Base-by-base conservation (phyloP, 2,113 vertebrate species). In the Crocuta crocuta region DNA sequence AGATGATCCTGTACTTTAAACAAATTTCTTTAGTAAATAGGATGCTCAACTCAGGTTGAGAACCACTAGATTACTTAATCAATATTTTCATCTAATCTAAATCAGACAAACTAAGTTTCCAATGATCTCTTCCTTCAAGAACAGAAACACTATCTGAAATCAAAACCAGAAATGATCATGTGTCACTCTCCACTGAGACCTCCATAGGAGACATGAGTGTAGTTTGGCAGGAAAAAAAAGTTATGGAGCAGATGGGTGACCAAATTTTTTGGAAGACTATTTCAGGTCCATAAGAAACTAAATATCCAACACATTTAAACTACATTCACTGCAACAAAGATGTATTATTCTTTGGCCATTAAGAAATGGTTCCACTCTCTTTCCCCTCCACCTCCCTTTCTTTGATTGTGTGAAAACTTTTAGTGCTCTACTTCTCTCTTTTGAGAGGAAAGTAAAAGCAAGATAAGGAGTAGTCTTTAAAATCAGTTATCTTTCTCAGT, bases 311-410 rank as follows among this genome's bases (percentile, higher is more conserved):
- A 70, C 10, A 4, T 48, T 94, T 68, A 82, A 94, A 48, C 23
- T 90, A 91, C n/a, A 70, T 71, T 96, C 87, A 19, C 10, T 79
- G 21, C 2, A 88, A 94, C 31, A 88, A 68, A 90, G 28, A 76
- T 2, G 10, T 31, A 68, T 68, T 96, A 39, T 76, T 91, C 28
- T 79, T 43, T 70, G 61, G 23, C 12, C 91, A 55, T 50, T 79
- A 88, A 55, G 82, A 96, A 45, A 63, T 13, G 0, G 1, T 71
- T 94, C 74, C 31, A 91, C 28, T 70, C 53, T 39, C 50, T 48
- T 79, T 79, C 31, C n/a, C n/a, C 10, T n/a, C 50, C 17, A 35
- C 28, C 39, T 50, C 10, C 11, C 48, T 83, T 74, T 31, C 45
- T 88, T 74, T 80, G 28, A 31, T 61, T 65, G 63, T 89, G 17